Evolutionary conservation across 2,797 vertebrate genomes (phyloP), one percentile per base, ranked within the genome.

Genomic region (Xiphorhynchus erythropygius): DNA sequence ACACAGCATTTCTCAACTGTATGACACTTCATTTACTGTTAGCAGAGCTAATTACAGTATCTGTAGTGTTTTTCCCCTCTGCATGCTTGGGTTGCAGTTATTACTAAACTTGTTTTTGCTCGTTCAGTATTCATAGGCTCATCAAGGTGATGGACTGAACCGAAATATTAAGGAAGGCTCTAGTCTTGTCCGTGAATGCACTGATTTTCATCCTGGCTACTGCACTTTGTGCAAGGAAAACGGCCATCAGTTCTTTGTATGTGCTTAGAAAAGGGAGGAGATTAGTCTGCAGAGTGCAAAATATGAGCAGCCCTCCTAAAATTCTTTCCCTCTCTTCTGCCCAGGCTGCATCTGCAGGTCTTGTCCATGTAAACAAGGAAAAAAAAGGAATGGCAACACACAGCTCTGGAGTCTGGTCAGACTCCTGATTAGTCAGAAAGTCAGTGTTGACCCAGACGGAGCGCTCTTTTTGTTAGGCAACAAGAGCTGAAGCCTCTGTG

Each of bases 331-430:
- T 96, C 52, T 97, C 94, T 96, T 86, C 84, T 95, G 86, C 81
- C 84, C 87, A 96, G 96, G 92, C 92, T 89, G 65, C 80, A 83
- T 86, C 79, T 7, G 8, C 91, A 91, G 94, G 85, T 95, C 92
- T 96, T 97, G 69, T 74, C 86, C 76, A 52, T 82, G 50, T 86
- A 75, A 86, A 65, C 24, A 63, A 94, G 91, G 41, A 64, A 62
- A 28, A 84, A 84, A 88, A 95, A 93, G 64, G 81, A 94, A 74
- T 92, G 84, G 76, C 52, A 94, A 60, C 84, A 75, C 57, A 19
- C 55, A 93, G 85, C 67, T 92, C 95, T 96, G 96, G 95, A 93
- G 95, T 93, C 97, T 97, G 75, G 56, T 95, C 75, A 76, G 96
- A 93, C 87, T 94, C 92, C 76, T 24, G 83, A 56, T 96, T 74